Conservation (phyloP, 2,113 vertebrate species). For the Leptobrachium leishanense region DNA sequence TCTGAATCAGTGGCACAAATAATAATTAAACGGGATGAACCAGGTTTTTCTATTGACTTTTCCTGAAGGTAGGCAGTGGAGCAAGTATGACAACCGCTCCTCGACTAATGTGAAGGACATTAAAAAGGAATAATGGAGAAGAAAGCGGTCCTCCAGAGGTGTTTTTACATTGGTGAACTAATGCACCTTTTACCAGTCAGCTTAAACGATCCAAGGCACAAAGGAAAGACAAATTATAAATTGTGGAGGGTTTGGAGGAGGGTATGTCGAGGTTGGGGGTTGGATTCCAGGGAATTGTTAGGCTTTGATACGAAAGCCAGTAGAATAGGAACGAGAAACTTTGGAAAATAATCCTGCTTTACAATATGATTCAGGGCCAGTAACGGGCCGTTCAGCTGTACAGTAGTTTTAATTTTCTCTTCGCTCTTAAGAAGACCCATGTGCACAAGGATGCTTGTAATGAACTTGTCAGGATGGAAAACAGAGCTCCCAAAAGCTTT, state of each 20-base stretch:
- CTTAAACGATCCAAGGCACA: neutral
- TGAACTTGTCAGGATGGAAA: constrained; percentile 81
- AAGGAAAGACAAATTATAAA: constrained; percentile 53
- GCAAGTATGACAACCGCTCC: too few species aligned
- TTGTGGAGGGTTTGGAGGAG: constrained; percentile 81
- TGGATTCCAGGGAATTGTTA: constrained; percentile 80
- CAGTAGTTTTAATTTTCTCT: constrained; percentile 85
- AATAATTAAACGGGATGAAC: too few species aligned
- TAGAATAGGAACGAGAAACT: constrained; percentile 78
- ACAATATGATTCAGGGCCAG: constrained; percentile 85
- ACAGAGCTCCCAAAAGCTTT: constrained; percentile 80
- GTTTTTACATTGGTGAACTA: neutral
- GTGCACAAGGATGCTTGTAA: constrained; percentile 84
- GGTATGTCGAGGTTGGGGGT: constrained; percentile 75
- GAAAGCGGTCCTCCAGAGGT: too few species aligned
- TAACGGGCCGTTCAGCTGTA: constrained; percentile 84
- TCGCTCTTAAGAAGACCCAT: constrained; percentile 96
- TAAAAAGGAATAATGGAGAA: too few species aligned
- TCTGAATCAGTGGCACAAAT: too few species aligned
- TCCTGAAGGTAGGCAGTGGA: too few species aligned
- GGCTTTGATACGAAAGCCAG: constrained; percentile 87
- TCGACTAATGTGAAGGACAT: too few species aligned
- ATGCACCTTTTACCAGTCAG: neutral
- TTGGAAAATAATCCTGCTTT: constrained; percentile 93
- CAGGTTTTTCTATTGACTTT: too few species aligned